Conservation (phyloP, 2,888 invertebrate genomes). For the Drosophila flavopinicola region DNA sequence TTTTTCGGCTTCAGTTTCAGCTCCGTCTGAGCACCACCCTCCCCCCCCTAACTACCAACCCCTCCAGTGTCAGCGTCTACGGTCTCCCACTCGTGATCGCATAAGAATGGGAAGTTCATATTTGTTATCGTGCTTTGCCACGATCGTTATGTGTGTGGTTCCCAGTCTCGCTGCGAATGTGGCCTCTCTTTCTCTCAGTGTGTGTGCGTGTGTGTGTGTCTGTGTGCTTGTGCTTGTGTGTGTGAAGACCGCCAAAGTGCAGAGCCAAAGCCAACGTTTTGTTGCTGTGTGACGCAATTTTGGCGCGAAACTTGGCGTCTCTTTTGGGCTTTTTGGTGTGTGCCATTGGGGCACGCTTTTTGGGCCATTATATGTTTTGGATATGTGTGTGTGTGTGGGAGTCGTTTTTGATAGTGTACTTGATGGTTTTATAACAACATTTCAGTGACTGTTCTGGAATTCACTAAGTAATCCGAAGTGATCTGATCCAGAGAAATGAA, state of each 20-base stretch:
- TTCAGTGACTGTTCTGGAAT: too few relatives aligned
- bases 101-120: constrained; percentile 59
- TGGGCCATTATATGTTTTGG: constrained; percentile 4
- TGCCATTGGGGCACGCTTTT: constrained; percentile 57
- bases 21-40: background rate
- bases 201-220: constrained; percentile 16
- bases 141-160: constrained; percentile 67
- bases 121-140: constrained; percentile 75
- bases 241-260: constrained; percentile 67
- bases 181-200: background rate
- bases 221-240: constrained; percentile 7
- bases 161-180: constrained; percentile 24
- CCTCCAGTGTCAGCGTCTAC: constrained; percentile 27
- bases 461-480: too few relatives aligned
- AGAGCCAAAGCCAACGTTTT: constrained; percentile 36
- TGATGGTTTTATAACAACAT: too few relatives aligned
- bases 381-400: background rate
- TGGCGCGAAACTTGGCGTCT: constrained; percentile 79
- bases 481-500: too few relatives aligned
- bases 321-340: constrained; percentile 58
- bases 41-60: background rate
- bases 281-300: constrained; percentile 72
- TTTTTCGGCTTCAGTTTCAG: constrained; percentile 19
- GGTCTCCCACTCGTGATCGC: constrained; percentile 65
- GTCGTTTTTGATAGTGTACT: background rate